Conservation (phyloP, 2,888 invertebrate species). For the Apomyelois bistriatella region DNA sequence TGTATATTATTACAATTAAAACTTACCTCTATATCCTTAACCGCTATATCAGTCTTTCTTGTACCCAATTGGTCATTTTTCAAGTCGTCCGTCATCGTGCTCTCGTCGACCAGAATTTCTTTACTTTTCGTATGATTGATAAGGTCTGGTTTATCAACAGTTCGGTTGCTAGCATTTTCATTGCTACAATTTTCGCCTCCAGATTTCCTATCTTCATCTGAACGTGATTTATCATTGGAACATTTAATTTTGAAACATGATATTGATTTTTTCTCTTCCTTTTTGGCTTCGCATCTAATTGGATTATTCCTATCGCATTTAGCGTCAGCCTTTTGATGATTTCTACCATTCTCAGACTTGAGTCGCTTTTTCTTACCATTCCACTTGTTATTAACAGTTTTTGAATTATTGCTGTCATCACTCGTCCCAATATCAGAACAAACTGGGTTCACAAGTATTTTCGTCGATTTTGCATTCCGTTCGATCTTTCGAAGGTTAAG, state of each 20-base stretch:
- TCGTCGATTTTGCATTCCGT: constrained; percentile 70
- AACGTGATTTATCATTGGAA: constrained; percentile 62
- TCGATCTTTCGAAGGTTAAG: constrained; percentile 70
- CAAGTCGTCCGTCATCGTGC: constrained; percentile 54
- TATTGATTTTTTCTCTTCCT: constrained; percentile 64
- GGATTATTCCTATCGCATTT: constrained; percentile 53
- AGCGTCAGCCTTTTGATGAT: constrained; percentile 40
- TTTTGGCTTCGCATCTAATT: constrained; percentile 55
- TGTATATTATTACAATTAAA: not conserved
- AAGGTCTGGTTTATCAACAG: constrained; percentile 57
- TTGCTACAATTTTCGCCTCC: constrained; percentile 66
- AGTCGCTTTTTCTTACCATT: constrained; percentile 72
- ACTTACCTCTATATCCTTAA: constrained; percentile 58
- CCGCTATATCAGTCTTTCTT: constrained; percentile 61
- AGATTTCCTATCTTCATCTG: constrained; percentile 57
- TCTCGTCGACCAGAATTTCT: constrained; percentile 56
- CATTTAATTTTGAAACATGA: constrained; percentile 75
- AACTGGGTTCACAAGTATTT: constrained; percentile 72
- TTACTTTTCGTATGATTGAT: constrained; percentile 61
- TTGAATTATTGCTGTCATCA: constrained; percentile 65
- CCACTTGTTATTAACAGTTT: constrained; percentile 59
- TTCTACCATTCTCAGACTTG: constrained; percentile 47
- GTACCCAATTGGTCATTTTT: constrained; percentile 50
- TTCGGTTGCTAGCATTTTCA: constrained; percentile 66
- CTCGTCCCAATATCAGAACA: constrained; percentile 67